These are phyloP conservation scores for Cordylochernes scorpioides DNA, from an alignment of 2,888 invertebrate species.

Conservation along the genomic window DNA sequence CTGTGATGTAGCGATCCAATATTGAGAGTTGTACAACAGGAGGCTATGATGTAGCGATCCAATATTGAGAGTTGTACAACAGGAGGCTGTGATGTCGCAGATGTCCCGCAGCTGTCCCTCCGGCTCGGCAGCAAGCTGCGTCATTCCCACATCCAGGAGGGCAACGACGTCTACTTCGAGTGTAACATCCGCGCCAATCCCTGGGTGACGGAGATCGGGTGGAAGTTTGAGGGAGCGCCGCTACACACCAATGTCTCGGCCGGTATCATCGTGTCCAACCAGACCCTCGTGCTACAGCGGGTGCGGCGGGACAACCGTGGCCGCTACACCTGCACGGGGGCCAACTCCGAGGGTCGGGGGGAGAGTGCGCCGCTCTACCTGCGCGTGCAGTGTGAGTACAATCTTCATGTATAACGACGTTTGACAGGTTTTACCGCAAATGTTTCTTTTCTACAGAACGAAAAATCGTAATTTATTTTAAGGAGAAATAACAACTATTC, in stretches of 20 bases:
- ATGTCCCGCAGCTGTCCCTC: conserved; percentile 54
- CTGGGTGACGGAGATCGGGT: conserved; percentile 49
- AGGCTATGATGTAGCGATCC: too few relatives aligned
- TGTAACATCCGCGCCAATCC: conserved; percentile 71
- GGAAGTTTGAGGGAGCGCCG: conserved; percentile 28
- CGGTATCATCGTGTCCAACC: conserved; percentile 65
- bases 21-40: too few relatives aligned
- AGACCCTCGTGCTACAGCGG: conserved; percentile 66
- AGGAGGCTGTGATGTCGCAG: too few relatives aligned
- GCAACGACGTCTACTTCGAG: conserved; percentile 73
- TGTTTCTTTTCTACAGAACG: too few relatives aligned
- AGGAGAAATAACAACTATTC: too few relatives aligned
- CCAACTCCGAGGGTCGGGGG: conserved; percentile 62
- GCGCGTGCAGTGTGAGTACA: conserved; percentile 63
- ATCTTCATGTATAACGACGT: too few relatives aligned
- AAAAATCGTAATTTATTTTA: too few relatives aligned
- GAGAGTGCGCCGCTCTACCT: conserved; percentile 57
- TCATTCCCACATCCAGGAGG: conserved; percentile 66
- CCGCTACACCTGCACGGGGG: conserved; percentile 58
- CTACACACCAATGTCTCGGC: conserved; percentile 61
- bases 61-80: too few relatives aligned
- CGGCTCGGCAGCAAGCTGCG: conserved; percentile 55
- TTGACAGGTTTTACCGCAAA: too few relatives aligned
- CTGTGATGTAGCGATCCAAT: too few relatives aligned
- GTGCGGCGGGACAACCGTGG: conserved; percentile 61